Percentiles rank a stretch among this genome's conserved stretches.
These are phyloP conservation scores for Piscicola geometra DNA, from an alignment of 2,888 invertebrate species.

Conservation along the genomic window DNA sequence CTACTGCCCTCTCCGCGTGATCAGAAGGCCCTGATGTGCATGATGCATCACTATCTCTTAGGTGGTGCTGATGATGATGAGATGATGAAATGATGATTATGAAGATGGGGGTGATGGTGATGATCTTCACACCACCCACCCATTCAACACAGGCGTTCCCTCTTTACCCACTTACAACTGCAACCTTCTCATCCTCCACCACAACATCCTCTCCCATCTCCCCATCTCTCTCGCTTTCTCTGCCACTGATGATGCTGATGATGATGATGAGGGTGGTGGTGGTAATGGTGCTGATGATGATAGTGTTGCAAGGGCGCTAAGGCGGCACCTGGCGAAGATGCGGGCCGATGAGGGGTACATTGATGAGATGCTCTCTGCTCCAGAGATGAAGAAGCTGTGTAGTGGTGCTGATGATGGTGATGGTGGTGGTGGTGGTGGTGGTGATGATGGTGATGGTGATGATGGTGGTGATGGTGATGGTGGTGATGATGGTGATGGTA, in stretches of 20 bases:
- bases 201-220: background rate
- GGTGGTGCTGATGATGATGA: background rate
- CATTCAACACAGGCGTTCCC: background rate
- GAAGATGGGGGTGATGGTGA: background rate
- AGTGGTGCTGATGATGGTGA: no score
- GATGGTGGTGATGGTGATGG: background rate
- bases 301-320: no score
- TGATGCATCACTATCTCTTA: background rate
- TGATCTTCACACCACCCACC: background rate
- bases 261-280: background rate
- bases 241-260: background rate
- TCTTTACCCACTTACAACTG: background rate
- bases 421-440: no score
- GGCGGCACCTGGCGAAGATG: no score
- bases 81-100: background rate
- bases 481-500: no score
- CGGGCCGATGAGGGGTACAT: no score
- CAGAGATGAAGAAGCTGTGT: no score
- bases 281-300: no score
- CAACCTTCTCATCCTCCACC: constrained; percentile 8
- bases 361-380: no score
- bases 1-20: background rate
- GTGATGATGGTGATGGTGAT: background rate
- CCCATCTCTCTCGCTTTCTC: background rate
- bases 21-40: background rate